Evolutionary conservation across 1,140 invertebrate species (phyloP).

Genomic region (Heliconius hewitsoni): DNA sequence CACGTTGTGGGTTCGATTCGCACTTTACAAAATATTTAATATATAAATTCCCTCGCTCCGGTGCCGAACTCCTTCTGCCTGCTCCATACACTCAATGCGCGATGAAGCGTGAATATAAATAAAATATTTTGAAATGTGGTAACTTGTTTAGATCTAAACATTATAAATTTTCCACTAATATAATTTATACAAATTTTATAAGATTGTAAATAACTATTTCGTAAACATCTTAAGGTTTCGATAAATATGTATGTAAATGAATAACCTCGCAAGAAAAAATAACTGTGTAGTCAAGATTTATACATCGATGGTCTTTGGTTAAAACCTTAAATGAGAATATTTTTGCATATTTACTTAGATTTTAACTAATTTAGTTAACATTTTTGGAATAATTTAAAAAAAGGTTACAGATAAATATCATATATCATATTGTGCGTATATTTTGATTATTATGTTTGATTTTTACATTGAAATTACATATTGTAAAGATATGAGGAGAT

Average conservation of each 20-base stretch:
- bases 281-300: not conserved
- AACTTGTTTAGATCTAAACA: not conserved
- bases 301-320: not conserved
- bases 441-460: not conserved
- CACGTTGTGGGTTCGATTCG: no score
- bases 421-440: not conserved
- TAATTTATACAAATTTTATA: conserved; percentile 1
- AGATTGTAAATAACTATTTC: conserved; percentile 6
- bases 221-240: conserved; percentile 2
- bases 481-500: no score
- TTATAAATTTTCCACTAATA: not conserved
- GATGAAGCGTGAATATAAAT: no score
- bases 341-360: not conserved
- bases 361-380: not conserved
- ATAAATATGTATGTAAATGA: conserved; percentile 10
- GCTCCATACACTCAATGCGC: no score
- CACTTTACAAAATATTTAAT: no score
- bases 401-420: not conserved
- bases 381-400: not conserved
- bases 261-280: not conserved
- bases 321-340: not conserved
- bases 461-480: no score
- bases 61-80: no score
- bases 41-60: no score
- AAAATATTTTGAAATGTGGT: not conserved